These are phyloP conservation scores for Myrmophylax atrothorax DNA, from an alignment of 2,113 vertebrate genomes.

Conservation along the genomic window DNA sequence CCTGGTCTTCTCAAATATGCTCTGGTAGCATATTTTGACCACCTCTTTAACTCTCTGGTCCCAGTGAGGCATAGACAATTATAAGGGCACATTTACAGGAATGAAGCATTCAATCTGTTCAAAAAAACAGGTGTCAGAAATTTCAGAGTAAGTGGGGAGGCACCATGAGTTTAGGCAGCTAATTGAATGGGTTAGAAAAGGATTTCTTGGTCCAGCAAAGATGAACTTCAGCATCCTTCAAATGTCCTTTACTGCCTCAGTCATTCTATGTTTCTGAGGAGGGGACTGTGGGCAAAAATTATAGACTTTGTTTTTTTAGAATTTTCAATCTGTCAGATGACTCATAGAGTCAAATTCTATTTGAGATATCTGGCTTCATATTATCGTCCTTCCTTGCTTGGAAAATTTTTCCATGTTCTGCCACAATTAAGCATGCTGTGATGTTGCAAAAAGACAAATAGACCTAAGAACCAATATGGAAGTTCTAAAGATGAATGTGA, in stretches of 20 bases:
- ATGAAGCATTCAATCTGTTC: accelerated
- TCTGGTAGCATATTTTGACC: neutral
- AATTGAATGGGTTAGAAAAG: neutral
- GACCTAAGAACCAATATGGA: neutral
- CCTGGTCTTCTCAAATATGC: neutral
- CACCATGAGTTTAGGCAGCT: neutral
- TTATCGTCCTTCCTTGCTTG: neutral
- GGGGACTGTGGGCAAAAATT: neutral
- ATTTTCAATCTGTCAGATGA: neutral
- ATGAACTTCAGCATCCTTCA: neutral
- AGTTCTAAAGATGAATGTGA: neutral
- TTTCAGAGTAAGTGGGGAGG: neutral
- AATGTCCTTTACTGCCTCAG: neutral
- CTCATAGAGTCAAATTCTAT: neutral
- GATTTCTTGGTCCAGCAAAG: neutral
- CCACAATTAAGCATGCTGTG: neutral
- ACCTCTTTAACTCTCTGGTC: neutral
- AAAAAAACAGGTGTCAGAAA: neutral
- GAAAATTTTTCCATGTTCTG: neutral
- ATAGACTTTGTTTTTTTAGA: accelerated
- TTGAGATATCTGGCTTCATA: neutral
- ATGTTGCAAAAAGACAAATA: neutral
- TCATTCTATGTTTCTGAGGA: neutral
- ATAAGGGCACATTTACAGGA: neutral
- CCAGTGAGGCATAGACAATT: neutral